Conservation (phyloP, 2,113 vertebrate genomes). For the Oryzias javanicus region DNA sequence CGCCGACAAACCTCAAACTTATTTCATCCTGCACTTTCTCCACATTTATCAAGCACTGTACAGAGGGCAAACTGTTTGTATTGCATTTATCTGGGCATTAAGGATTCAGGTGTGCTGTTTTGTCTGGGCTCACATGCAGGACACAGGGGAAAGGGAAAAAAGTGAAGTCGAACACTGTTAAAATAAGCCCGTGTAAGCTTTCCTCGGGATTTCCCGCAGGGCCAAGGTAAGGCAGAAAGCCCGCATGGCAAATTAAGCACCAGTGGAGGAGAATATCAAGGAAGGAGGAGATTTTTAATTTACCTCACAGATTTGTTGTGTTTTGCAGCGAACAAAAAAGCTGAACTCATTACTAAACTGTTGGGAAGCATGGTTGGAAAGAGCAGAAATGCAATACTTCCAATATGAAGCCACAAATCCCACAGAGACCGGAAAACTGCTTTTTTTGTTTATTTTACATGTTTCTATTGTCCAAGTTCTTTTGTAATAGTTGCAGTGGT, state of each 20-base stretch:
- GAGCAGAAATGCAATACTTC: neutral
- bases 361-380: neutral
- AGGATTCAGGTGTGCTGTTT: slow-evolving; percentile 20
- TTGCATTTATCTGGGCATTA: slow-evolving; percentile 14
- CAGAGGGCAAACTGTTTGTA: neutral
- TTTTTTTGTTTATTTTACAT: too few relatives aligned
- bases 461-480: too few relatives aligned
- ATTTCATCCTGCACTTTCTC: slow-evolving; percentile 1
- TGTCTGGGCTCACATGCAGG: slow-evolving; percentile 7
- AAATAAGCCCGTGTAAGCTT: slow-evolving; percentile 36
- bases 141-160: slow-evolving; percentile 14
- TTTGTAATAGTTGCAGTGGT: too few relatives aligned
- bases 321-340: slow-evolving; percentile 5
- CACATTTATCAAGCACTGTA: slow-evolving; percentile 6
- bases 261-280: neutral
- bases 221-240: slow-evolving; percentile 1
- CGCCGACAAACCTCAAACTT: neutral
- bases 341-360: neutral
- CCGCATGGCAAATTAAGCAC: slow-evolving; percentile 15
- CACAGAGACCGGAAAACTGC: too few relatives aligned
- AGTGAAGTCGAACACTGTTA: slow-evolving; percentile 23
- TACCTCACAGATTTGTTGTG: neutral
- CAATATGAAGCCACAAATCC: neutral
- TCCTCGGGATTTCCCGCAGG: slow-evolving; percentile 15
- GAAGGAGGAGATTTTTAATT: neutral